These are phyloP conservation scores for Pogonognathellus flavescens DNA, from an alignment of 1,140 invertebrate species.

Conservation along the genomic window DNA sequence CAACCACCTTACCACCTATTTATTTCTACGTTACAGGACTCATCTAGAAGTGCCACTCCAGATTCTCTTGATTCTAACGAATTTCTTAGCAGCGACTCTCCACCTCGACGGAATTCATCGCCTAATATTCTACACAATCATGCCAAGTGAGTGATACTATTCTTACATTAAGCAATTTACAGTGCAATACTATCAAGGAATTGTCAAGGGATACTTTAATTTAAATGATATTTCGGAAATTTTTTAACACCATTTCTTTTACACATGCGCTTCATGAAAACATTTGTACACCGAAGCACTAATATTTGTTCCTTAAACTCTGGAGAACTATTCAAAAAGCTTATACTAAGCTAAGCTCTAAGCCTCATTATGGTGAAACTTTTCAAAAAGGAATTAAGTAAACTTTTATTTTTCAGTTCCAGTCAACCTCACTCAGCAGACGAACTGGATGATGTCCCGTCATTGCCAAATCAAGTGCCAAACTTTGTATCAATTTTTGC, in stretches of 20 bases:
- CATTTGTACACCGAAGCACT: neutral
- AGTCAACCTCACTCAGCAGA: slow-evolving; percentile 55
- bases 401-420: slow-evolving; percentile 3
- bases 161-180: too few relatives aligned
- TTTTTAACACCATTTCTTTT: too few relatives aligned
- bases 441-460: slow-evolving; percentile 61
- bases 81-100: slow-evolving; percentile 66
- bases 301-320: too few relatives aligned
- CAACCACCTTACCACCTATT: too few relatives aligned
- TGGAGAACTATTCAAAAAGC: too few relatives aligned
- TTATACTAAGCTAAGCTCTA: too few relatives aligned
- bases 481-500: slow-evolving; percentile 67
- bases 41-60: slow-evolving; percentile 86
- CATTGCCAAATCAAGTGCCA: slow-evolving; percentile 63
- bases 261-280: neutral
- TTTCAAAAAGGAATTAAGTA: slow-evolving; percentile 74
- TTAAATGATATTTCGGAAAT: too few relatives aligned
- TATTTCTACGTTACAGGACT: slow-evolving; percentile 71
- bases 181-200: too few relatives aligned
- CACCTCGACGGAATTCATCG: slow-evolving; percentile 61
- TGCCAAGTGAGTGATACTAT: slow-evolving; percentile 57
- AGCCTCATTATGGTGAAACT: neutral
- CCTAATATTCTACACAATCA: slow-evolving; percentile 58
- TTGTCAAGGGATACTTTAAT: too few relatives aligned
- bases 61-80: slow-evolving; percentile 80